Conservation (phyloP, 2,888 invertebrate species). For the Endotricha flammealis region DNA sequence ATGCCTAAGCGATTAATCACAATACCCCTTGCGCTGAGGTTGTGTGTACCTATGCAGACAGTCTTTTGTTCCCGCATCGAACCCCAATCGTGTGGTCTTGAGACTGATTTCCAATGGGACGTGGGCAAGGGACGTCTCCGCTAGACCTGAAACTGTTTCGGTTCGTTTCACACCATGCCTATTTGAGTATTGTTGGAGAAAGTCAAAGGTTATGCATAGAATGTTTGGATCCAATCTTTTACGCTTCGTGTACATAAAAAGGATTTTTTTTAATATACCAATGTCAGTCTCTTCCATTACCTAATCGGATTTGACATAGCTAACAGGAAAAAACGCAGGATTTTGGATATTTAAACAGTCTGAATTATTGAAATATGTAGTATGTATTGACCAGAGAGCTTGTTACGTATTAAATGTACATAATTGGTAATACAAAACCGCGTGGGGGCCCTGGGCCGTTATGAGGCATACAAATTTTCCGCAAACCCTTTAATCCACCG, state of each 20-base stretch:
- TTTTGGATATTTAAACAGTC: no score
- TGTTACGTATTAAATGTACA: slow-evolving; percentile 62
- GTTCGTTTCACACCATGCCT: slow-evolving; percentile 61
- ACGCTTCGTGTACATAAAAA: slow-evolving; percentile 2
- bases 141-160: slow-evolving; percentile 65
- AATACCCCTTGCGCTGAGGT: slow-evolving; percentile 35
- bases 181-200: slow-evolving; percentile 54
- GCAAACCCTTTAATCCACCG: slow-evolving; percentile 73
- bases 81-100: slow-evolving; percentile 36
- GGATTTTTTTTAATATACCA: neutral
- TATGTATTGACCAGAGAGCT: slow-evolving; percentile 27
- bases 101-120: slow-evolving; percentile 64
- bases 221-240: slow-evolving; percentile 21
- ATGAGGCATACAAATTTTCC: slow-evolving; percentile 72
- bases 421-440: slow-evolving; percentile 77
- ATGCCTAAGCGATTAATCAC: slow-evolving; percentile 74
- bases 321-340: no score
- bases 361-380: no score
- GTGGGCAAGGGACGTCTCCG: slow-evolving; percentile 52
- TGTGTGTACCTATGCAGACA: slow-evolving; percentile 26
- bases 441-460: slow-evolving; percentile 51
- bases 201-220: slow-evolving; percentile 52
- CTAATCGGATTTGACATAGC: no score
- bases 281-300: neutral
- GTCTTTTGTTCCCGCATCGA: slow-evolving; percentile 42